Evolutionary conservation across 2,113 vertebrate species (phyloP), one percentile per base, ranked within the genome.

Genomic region (Tachycineta bicolor): DNA sequence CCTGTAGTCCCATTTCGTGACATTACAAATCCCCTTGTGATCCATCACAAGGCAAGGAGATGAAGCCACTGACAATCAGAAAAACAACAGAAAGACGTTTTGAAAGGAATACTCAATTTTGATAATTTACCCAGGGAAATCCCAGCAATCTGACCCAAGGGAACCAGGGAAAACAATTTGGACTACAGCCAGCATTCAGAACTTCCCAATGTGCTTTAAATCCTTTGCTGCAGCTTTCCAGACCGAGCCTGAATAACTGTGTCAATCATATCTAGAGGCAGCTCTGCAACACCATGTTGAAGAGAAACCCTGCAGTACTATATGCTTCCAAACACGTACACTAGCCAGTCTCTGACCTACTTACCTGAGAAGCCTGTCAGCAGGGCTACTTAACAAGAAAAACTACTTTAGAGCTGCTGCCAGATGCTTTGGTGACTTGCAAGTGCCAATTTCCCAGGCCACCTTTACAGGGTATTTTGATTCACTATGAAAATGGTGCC

Each of bases 251-350:
- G 75, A 88, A 50, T 41, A 75, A 83, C 28, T 56, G 26, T 56
- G 90, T 50, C 63, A 88, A 65, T 47, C 46, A 17, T 24, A 58
- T 65, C 73, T 67, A 71, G 76, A 52, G 78, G 80, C 86, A 85
- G 80, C 37, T 84, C 39, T 76, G 67, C n/a, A 89, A 86, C 0
- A 1, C 62, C 80, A 19, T 0, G 18, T 4, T 44, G 34, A 93
- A 70, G 75, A 79, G 69, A 87, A 78, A 37, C 58, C 56, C 78
- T 4, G 86, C 96, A 94, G 88, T 74, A 39, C 91, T 87, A 58
- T 94, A 95, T 93, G 96, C 95, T 75, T 90, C 60, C 43, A 28
- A 95, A 97, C 96, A 97, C 83, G 90, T 97, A 96, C 89, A n/a
- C 92, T 93, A 88, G 94, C 78, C 95, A 70, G 76, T 58, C 89